Percentiles rank a stretch among this genome's conserved stretches.
phyloP scores from a whole-genome alignment of 2,888 invertebrate species.

The Holacanthella duospinosa region DNA sequence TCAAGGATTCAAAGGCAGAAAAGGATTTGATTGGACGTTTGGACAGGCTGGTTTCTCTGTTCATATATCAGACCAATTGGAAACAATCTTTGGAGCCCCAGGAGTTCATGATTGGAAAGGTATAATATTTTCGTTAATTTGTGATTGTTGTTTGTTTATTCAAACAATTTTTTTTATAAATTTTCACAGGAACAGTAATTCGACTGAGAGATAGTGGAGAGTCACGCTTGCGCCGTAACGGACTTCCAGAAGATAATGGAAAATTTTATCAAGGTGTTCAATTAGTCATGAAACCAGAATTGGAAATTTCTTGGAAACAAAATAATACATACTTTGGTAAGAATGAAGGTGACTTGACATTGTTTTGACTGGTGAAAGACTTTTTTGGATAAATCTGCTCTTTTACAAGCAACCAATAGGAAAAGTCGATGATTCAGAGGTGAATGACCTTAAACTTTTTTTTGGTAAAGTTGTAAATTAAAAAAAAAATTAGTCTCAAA shows the following conservation, averaged over 20 bases:
- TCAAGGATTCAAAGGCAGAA: not conserved
- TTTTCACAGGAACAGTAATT: not conserved
- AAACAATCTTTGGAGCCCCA: conserved; percentile 46
- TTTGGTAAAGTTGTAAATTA: too few species aligned
- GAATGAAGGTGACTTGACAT: too few species aligned
- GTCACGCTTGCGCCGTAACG: not conserved
- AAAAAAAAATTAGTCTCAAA: too few species aligned
- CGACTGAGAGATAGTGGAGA: not conserved
- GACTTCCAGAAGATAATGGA: not conserved
- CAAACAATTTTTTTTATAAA: not conserved
- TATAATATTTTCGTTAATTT: not conserved
- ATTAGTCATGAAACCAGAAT: not conserved
- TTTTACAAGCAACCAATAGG: too few species aligned
- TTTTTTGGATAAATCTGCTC: too few species aligned
- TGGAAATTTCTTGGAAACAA: not conserved
- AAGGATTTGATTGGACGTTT: conserved; percentile 19
- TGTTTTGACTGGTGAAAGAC: too few species aligned
- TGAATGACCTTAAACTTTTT: too few species aligned
- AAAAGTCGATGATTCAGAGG: too few species aligned
- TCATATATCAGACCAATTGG: conserved; percentile 38
- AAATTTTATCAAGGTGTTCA: not conserved
- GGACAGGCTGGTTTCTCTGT: conserved; percentile 39
- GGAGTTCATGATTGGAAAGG: conserved; percentile 6
- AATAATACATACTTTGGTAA: conserved; percentile 3
- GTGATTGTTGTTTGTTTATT: not conserved